Base-by-base conservation (phyloP, 1,140 invertebrate genomes). In the Physella acuta region DNA sequence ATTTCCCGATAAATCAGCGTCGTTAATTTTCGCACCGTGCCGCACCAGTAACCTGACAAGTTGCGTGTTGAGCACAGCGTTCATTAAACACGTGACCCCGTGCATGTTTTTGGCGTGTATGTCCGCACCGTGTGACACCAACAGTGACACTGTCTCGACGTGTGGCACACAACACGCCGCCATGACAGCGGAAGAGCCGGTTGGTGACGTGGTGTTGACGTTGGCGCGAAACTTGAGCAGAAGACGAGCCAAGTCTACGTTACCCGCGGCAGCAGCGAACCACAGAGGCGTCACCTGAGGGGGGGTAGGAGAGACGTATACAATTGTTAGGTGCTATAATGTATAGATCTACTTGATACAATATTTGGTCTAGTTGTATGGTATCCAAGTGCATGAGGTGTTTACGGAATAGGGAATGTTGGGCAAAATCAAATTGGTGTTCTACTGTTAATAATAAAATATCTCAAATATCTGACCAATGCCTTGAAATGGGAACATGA, bases 241-340 rank as follows among this genome's bases (percentile, higher is more conserved):
- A 4, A 67, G 16, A 36, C 34, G 5, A 30, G 49, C 52, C 31
- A 67, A n/a, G 33, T 34, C 30, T 1, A 37, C 3, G 17, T 56
- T 37, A 28, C 64, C 26, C 3, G 52, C n/a, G 4, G 36, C 51
- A 11, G 64, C 64, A 36, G 64, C 64, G 8, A 34, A 17, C 64
- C 64, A 67, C 37, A 67, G 39, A 36, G 64, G 64, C 1, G 64
- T 67, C 16, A 56, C 64, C 64, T 67, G 64, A n/a, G 39, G 34
- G 28, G 24, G 17, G 24, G 26, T 16, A 11, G 26, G 26, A 16
- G 26, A 56, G 14, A n/a, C n/a, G n/a, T n/a, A n/a, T n/a, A n/a
- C n/a, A n/a, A n/a, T n/a, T n/a, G n/a, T n/a, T n/a, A n/a, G n/a
- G n/a, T n/a, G n/a, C n/a, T n/a, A n/a, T n/a, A n/a, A n/a, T n/a